phyloP scores from a whole-genome alignment of 1,140 invertebrate species.

The Drosophila lacteicornis region DNA sequence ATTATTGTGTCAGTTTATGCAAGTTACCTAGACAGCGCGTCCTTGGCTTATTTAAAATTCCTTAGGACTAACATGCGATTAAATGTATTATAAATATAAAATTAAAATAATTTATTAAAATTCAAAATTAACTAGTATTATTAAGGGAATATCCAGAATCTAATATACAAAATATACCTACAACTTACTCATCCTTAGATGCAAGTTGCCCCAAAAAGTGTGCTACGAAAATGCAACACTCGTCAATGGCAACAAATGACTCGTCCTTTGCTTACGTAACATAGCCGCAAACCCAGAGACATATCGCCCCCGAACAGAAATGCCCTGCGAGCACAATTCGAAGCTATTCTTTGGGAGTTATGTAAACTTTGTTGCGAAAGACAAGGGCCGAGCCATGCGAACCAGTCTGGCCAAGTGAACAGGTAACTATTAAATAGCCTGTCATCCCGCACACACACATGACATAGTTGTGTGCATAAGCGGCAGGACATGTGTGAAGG shows the following conservation, averaged over 20 bases:
- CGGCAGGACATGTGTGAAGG: slow-evolving; percentile 28
- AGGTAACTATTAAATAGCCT: slow-evolving; percentile 59
- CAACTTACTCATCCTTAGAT: not conserved
- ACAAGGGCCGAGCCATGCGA: slow-evolving; percentile 13
- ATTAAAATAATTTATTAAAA: too few species aligned
- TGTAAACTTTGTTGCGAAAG: slow-evolving; percentile 44
- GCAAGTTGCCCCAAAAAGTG: not conserved
- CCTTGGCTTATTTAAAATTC: too few species aligned
- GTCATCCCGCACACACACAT: slow-evolving; percentile 24
- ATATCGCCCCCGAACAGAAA: slow-evolving; percentile 5
- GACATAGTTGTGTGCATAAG: slow-evolving; percentile 28
- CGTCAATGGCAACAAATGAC: slow-evolving; percentile 18
- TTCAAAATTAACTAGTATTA: not conserved
- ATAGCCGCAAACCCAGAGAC: slow-evolving; percentile 12
- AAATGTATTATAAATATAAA: too few species aligned
- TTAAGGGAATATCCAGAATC: too few species aligned
- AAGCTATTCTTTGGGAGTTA: slow-evolving; percentile 33
- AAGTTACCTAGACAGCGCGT: not conserved
- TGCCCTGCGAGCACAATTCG: slow-evolving; percentile 27
- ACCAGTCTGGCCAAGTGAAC: slow-evolving; percentile 31
- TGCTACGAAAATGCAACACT: slow-evolving; percentile 20
- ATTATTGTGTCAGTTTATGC: not conserved
- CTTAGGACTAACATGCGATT: too few species aligned
- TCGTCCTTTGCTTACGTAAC: slow-evolving; percentile 21
- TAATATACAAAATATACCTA: too few species aligned